These are phyloP conservation scores for Hybos culiciformis DNA, from an alignment of 2,888 invertebrate species.

Conservation along the genomic window DNA sequence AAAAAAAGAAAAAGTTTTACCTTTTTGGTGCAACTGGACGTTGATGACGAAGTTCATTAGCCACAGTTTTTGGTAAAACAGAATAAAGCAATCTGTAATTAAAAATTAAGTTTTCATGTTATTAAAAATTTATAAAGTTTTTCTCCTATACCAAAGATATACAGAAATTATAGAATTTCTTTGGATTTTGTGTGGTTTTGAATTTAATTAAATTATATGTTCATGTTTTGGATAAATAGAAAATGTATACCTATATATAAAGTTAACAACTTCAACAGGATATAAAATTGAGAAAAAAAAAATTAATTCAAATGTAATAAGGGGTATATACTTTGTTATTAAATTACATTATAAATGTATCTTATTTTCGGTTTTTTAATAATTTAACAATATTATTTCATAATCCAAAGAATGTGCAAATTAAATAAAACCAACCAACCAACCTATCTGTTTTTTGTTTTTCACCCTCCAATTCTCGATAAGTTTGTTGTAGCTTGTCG, in stretches of 20 bases:
- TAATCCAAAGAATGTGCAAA: no score
- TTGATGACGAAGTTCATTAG: slow-evolving; percentile 85
- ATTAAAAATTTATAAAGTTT: not conserved
- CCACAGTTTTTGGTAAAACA: slow-evolving; percentile 84
- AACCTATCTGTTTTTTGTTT: slow-evolving; percentile 92
- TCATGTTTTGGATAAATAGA: not conserved
- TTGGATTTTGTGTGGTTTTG: slow-evolving; percentile 2
- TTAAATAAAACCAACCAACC: no score
- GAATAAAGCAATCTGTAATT: slow-evolving; percentile 73
- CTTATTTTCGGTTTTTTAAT: no score
- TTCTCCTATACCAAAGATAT: no score
- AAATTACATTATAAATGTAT: no score
- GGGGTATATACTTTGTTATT: no score
- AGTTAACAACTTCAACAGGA: no score
- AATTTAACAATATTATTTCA: no score
- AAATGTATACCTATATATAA: not conserved
- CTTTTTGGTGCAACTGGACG: slow-evolving; percentile 79
- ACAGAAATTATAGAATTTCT: not conserved
- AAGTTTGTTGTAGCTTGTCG: slow-evolving; percentile 88
- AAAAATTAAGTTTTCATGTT: not conserved
- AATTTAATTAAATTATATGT: slow-evolving; percentile 8
- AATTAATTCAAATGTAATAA: no score
- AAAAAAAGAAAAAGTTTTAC: no score
- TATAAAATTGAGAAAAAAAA: no score
- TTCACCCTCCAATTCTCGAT: slow-evolving; percentile 82